Base-by-base conservation (phyloP, 2,797 vertebrate genomes). In the Myotis daubentonii region DNA sequence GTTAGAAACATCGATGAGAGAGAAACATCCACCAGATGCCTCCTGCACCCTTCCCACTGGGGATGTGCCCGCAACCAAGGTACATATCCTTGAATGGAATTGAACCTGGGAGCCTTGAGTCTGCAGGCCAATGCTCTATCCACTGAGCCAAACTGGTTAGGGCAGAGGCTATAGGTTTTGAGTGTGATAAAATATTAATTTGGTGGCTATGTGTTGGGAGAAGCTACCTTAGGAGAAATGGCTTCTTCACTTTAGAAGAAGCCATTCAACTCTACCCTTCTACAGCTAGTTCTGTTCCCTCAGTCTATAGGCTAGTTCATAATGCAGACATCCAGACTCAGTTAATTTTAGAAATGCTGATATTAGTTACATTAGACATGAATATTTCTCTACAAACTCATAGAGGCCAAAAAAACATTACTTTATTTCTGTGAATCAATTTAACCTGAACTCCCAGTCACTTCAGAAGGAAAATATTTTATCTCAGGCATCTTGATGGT, bases 361-460 rank as follows among this genome's bases (percentile, higher is more conserved):
- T 36, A 38, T 38, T 38, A 38, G 44, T 80, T 62, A 87, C 15
- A 75, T 33, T 7, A 11, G 20, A 25, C 10, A 55, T n/a, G 41
- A 71, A 60, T 71, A 47, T 91, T 82, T 85, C 75, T 85, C 33
- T 53, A 81, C 49, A 93, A 79, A 89, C 23, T 68, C 62, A 49
- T 30, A 76, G 28, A 62, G 38, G 38, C 17, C 15, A 88, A 93
- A 20, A 84, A 89, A 93, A 38, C 10, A 72, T 83, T 91, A 74
- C 41, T 8, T 41, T 41, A 41, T 75, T 84, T 80, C 23, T 81
- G 20, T 66, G 38, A 76, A 71, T 78, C 60, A 51, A 83, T 85
- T 55, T 68, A 80, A 66, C 81, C 60, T 74, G 38, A 85, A 65
- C 7, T 30, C 16, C 33, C 60, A 66, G 30, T 81, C 41, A 30